These are phyloP conservation scores for Lophius piscatorius DNA, from an alignment of 2,113 vertebrate genomes.

Conservation along the genomic window DNA sequence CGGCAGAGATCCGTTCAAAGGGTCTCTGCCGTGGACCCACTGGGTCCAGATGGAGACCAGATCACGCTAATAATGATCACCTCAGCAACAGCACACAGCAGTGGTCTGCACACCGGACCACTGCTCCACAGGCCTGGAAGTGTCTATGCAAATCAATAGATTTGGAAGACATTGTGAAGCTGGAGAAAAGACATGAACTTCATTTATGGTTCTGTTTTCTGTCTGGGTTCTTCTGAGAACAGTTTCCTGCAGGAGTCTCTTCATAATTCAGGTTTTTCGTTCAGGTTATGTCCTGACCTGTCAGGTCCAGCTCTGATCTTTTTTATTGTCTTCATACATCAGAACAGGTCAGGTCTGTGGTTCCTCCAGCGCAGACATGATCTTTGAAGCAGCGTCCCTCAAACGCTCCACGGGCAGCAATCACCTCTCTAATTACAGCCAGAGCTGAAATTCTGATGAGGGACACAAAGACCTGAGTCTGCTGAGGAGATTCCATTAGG, in stretches of 20 bases:
- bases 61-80: conserved; percentile 73
- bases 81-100: conserved; percentile 58
- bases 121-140: conserved; percentile 33
- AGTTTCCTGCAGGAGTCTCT: conserved; percentile 28
- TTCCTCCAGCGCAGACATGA: conserved; percentile 60
- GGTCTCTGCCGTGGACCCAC: conserved; percentile 83
- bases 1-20: conserved; percentile 96
- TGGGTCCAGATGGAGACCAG: conserved; percentile 75
- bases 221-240: too few species aligned
- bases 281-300: conserved; percentile 56
- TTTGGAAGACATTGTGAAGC: too few species aligned
- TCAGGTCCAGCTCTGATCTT: conserved; percentile 55
- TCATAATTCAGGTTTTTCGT: conserved; percentile 43
- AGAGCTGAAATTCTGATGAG: conserved; percentile 74
- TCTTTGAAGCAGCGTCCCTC: conserved; percentile 73
- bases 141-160: conserved; percentile 7
- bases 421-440: conserved; percentile 79
- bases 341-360: conserved; percentile 65
- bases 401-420: conserved; percentile 72
- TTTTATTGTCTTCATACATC: conserved; percentile 71
- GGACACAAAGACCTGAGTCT: conserved; percentile 87
- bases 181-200: too few species aligned
- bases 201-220: too few species aligned
- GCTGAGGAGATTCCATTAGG: conserved; percentile 90
- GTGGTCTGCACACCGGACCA: conserved; percentile 36